phyloP scores from a whole-genome alignment of 2,797 vertebrate genomes.

The Eulemur mongoz region DNA sequence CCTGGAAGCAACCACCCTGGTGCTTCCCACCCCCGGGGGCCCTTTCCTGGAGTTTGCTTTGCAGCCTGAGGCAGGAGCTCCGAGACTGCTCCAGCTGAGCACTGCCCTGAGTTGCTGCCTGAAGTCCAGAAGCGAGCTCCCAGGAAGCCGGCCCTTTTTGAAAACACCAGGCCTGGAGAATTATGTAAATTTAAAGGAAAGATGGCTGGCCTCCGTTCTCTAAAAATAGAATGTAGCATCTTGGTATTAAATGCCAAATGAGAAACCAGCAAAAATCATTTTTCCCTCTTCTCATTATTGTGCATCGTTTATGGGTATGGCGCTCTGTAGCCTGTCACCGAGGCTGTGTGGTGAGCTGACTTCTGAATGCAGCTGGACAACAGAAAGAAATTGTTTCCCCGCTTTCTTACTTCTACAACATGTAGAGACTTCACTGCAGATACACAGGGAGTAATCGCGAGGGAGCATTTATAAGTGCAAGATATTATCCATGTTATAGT shows the following conservation, averaged over 20 bases:
- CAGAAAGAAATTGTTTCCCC: neutral
- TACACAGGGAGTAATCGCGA: too few species aligned
- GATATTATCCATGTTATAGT: neutral
- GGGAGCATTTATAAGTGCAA: neutral
- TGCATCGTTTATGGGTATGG: neutral
- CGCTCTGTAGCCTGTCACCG: neutral
- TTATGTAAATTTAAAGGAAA: neutral
- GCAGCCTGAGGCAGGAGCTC: accelerated
- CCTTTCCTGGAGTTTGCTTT: neutral
- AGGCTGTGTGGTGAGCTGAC: neutral
- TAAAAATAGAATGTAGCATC: neutral
- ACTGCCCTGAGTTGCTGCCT: neutral
- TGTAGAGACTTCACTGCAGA: neutral
- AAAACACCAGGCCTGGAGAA: neutral
- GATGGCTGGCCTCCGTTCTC: neutral
- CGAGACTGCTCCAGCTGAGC: neutral
- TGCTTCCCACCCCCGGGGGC: accelerated
- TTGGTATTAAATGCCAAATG: conserved; percentile 15
- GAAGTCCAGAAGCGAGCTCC: neutral
- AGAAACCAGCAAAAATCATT: conserved; percentile 24
- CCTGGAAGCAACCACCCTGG: neutral
- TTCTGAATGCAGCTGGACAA: neutral
- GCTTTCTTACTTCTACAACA: neutral
- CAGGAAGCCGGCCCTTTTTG: neutral
- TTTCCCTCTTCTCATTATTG: neutral